These are phyloP conservation scores for Thripadectes ignobilis DNA, from an alignment of 2,797 vertebrate genomes.

Conservation along the genomic window DNA sequence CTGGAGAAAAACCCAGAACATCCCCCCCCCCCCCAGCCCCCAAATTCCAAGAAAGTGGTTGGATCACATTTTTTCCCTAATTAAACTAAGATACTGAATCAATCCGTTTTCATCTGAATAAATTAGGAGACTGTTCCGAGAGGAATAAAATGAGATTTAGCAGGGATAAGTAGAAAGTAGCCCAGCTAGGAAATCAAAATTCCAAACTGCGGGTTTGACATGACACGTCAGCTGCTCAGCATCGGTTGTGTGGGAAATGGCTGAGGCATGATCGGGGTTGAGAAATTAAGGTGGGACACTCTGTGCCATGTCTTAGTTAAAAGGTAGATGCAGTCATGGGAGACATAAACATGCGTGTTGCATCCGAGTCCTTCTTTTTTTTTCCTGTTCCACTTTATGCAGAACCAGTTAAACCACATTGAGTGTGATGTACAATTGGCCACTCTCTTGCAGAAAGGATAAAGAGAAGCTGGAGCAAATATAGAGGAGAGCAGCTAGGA, in stretches of 20 bases:
- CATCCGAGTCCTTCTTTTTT: background rate
- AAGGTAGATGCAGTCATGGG: conserved; percentile 30
- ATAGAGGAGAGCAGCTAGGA: conserved; percentile 1
- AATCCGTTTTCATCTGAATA: conserved; percentile 75
- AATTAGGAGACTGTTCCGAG: conserved; percentile 69
- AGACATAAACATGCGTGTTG: conserved; percentile 44
- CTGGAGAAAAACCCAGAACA: background rate
- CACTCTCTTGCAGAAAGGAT: conserved; percentile 46
- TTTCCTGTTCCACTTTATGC: conserved; percentile 8
- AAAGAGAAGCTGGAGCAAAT: conserved; percentile 31
- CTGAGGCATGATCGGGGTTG: conserved; percentile 37
- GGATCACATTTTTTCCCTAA: conserved; percentile 31
- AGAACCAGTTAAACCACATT: conserved; percentile 58
- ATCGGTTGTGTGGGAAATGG: conserved; percentile 41
- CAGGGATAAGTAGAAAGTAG: conserved; percentile 64
- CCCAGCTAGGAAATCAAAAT: conserved; percentile 67
- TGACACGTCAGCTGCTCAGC: conserved; percentile 56
- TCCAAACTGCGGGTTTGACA: conserved; percentile 50
- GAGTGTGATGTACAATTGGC: conserved; percentile 29
- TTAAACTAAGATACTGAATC: conserved; percentile 70
- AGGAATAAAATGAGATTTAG: conserved; percentile 73
- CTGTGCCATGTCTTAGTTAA: conserved; percentile 4
- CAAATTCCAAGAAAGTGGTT: background rate
- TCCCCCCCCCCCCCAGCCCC: background rate
- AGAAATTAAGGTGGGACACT: conserved; percentile 58